These are phyloP conservation scores for Parnassius smintheus DNA, from an alignment of 2,888 invertebrate species.

Conservation along the genomic window DNA sequence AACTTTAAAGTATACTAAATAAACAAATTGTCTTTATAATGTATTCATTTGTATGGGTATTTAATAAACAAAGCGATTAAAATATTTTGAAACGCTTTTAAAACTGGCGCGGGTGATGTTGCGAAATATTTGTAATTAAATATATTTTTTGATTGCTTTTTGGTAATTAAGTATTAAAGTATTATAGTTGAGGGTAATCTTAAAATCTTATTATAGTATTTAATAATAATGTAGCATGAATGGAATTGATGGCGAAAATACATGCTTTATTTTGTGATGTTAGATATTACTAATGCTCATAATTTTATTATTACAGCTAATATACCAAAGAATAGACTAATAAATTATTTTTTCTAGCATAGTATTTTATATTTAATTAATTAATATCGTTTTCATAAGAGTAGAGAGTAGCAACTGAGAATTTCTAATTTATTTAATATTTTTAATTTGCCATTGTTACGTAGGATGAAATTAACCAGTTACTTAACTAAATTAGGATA, in stretches of 20 bases:
- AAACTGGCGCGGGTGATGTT: constrained; percentile 20
- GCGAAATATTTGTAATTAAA: constrained; percentile 7
- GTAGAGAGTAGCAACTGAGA: no score
- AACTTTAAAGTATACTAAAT: no score
- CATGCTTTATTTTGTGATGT: constrained; percentile 36
- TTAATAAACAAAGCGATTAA: constrained; percentile 9
- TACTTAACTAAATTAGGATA: no score
- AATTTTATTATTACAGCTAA: constrained; percentile 54
- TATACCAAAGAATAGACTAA: constrained; percentile 65
- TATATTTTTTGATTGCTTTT: constrained; percentile 17
- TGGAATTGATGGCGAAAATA: constrained; percentile 15
- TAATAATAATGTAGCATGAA: constrained; percentile 8
- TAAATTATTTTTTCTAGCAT: constrained; percentile 28
- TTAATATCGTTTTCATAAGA: no score
- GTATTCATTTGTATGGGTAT: neutral
- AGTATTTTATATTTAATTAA: constrained; percentile 22
- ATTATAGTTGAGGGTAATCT: neutral
- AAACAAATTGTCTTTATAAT: no score
- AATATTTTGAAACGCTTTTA: constrained; percentile 6
- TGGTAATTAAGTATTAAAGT: constrained; percentile 5
- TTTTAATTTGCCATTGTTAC: no score
- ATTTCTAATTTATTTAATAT: no score
- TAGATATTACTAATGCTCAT: constrained; percentile 59
- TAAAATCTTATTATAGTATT: constrained; percentile 4
- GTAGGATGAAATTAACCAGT: no score